phyloP scores from a whole-genome alignment of 2,888 invertebrate species.

The Mechanitis messenoides region DNA sequence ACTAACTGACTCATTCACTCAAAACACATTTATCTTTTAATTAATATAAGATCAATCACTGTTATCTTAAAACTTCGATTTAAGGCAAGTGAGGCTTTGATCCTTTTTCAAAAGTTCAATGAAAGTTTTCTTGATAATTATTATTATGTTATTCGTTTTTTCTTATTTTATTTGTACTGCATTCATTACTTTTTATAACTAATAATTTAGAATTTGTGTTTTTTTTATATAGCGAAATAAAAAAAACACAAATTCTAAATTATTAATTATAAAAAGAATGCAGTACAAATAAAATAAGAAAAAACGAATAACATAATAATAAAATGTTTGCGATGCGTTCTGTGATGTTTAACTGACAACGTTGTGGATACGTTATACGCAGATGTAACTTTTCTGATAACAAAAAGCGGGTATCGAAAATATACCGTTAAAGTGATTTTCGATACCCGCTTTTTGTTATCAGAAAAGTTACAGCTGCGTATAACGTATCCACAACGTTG shows the following conservation, averaged over 20 bases:
- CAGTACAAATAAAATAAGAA: no score
- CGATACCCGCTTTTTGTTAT: not conserved
- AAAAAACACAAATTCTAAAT: no score
- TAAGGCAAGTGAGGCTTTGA: not conserved
- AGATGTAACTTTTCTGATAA: not conserved
- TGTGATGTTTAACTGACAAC: slow-evolving; percentile 4
- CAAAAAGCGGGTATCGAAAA: not conserved
- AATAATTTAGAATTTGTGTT: no score
- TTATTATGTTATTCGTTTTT: no score
- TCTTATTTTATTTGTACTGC: no score
- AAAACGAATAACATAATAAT: no score
- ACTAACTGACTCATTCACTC: slow-evolving; percentile 27
- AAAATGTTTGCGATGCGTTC: not conserved
- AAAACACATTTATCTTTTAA: slow-evolving; percentile 18
- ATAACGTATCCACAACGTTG: not conserved
- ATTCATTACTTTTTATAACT: no score
- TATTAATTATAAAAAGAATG: no score
- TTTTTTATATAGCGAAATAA: no score
- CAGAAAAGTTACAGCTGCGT: not conserved
- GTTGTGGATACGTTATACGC: not conserved
- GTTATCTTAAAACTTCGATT: slow-evolving; percentile 28
- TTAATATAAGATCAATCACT: slow-evolving; percentile 35
- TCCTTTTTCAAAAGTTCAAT: not conserved
- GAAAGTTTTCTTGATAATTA: not conserved
- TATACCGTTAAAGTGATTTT: not conserved